Evolutionary conservation across 2,888 invertebrate genomes (phyloP), one percentile per base, ranked within the genome.

Genomic region (Netelia fuscicornis): DNA sequence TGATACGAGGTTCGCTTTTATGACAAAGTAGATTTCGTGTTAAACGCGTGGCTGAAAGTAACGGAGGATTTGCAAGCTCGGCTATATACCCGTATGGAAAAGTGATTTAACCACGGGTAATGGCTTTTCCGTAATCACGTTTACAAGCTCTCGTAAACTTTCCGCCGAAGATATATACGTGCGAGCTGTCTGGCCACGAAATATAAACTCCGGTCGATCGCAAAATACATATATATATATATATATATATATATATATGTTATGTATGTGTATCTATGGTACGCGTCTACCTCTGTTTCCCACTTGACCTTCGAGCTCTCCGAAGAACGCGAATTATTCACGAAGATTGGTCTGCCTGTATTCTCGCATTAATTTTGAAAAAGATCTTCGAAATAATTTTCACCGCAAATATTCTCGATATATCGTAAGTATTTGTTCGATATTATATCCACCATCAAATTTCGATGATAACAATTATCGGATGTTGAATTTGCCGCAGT

Each of bases 21-120:
- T 30, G 30, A 30, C 30, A 0, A 30, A 30, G 30, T 30, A 5
- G 30, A 30, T 30, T 30, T 30, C 5, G 30, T 30, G 30, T 5
- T 30, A 30, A 30, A 30, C 30, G 30, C 3, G 30, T 30, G 5
- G 20, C 30, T 23, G 54, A 30, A 30, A 60, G 23, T 30, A 25
- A 62, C 62, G 75, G 58, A 54, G 25, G 58, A n/a, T 44, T 76
- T 54, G 17, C 42, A 44, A 44, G 58, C 17, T 70, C 52, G 44
- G 13, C 52, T 42, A 60, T 17, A 68, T 5, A 30, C 17, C 20
- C 71, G 52, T 58, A 42, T 25, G 44, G 72, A 48, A 72, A 77
- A 81, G 76, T 56, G 72, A 84, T 84, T 81, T 56, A 72, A 52
- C 72, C 72, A 54, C 56, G 48, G 54, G 20, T 77, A 81, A 84